Percentiles rank a stretch among this genome's conserved stretches.
Evolutionary conservation across 2,113 vertebrate genomes (phyloP).

Genomic region (Excalfactoria chinensis): DNA sequence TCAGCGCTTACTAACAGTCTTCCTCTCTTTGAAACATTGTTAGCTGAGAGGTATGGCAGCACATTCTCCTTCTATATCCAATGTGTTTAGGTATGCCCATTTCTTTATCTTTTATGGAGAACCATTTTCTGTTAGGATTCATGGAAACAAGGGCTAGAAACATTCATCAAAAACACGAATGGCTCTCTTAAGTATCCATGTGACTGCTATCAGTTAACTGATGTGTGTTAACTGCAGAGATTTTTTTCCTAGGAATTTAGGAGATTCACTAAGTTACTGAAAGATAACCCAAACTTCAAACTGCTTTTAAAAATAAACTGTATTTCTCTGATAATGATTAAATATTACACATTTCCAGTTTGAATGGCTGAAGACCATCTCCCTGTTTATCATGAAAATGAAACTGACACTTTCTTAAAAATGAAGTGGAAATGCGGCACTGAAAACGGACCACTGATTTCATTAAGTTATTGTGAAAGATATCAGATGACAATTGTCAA

Average conservation of each 20-base stretch:
- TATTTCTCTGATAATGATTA: background rate
- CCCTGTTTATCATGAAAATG: background rate
- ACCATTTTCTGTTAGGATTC: background rate
- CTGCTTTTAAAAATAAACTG: background rate
- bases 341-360: background rate
- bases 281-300: background rate
- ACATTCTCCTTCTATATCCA: rapidly evolving
- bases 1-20: background rate
- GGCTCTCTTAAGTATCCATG: background rate
- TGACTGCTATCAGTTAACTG: background rate
- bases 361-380: background rate
- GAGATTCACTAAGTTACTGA: background rate
- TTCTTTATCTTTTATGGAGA: background rate
- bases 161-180: background rate
- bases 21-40: background rate
- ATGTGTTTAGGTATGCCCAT: background rate
- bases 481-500: background rate
- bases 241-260: background rate
- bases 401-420: background rate
- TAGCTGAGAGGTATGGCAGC: background rate
- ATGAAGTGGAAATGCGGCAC: background rate
- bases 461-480: background rate
- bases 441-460: background rate
- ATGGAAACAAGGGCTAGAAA: background rate
- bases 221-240: background rate